Percentiles rank a stretch among this genome's conserved stretches.
Conservation (phyloP, 2,113 vertebrate species). For the Orientallactaga bullata region DNA sequence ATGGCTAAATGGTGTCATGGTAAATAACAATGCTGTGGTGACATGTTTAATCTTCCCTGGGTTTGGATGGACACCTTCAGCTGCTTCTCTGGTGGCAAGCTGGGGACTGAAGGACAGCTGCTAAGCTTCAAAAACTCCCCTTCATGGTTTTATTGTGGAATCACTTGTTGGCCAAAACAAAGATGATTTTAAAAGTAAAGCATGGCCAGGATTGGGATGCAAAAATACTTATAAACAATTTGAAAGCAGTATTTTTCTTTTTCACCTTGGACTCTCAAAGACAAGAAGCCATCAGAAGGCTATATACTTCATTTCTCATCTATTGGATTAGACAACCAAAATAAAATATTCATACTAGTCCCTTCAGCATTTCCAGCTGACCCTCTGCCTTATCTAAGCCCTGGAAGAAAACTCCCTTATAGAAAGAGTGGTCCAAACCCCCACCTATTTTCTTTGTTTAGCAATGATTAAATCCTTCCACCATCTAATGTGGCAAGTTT, state of each 20-base stretch:
- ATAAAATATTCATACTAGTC: not conserved
- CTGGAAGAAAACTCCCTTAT: not conserved
- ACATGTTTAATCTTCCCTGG: not conserved
- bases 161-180: not conserved
- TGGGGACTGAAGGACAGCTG: not conserved
- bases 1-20: conserved; percentile 36
- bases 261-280: not conserved
- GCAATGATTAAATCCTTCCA: not conserved
- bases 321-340: not conserved
- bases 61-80: not conserved
- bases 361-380: not conserved
- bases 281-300: not conserved
- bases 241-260: not conserved
- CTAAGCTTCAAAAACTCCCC: not conserved
- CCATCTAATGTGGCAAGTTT: not conserved
- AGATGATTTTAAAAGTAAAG: not conserved
- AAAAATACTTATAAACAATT: not conserved
- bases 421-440: not conserved
- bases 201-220: not conserved
- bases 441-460: not conserved
- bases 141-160: not conserved
- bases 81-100: not conserved
- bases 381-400: not conserved
- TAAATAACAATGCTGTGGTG: not conserved
- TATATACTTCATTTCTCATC: not conserved